Conservation (phyloP, 2,113 vertebrate species). For the Callithrix jacchus region DNA sequence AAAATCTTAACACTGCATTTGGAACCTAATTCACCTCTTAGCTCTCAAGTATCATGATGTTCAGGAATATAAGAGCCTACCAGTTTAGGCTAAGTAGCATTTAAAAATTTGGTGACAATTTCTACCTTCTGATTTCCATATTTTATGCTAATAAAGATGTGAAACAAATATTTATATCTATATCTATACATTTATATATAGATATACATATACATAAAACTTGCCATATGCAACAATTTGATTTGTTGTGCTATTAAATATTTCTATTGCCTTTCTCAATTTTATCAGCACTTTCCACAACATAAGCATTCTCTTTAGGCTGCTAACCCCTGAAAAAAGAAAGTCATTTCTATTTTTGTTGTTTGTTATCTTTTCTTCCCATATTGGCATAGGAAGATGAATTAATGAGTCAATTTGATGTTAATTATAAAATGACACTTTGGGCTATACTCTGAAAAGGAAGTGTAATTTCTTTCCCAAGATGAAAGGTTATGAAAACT, state of each 20-base stretch:
- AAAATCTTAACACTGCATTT: background rate
- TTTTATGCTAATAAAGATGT: constrained; percentile 18
- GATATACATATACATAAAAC: background rate
- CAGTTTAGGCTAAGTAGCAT: background rate
- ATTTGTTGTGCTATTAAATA: background rate
- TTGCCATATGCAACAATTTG: constrained; percentile 7
- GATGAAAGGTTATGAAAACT: background rate
- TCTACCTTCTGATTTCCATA: constrained; percentile 1
- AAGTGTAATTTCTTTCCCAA: background rate
- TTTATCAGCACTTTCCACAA: background rate
- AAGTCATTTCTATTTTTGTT: background rate
- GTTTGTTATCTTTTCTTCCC: constrained; percentile 27
- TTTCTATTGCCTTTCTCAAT: background rate
- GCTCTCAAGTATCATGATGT: background rate
- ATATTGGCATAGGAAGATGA: background rate
- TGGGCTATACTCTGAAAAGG: background rate
- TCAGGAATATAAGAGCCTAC: constrained; percentile 11
- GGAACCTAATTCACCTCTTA: background rate
- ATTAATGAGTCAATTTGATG: constrained; percentile 7
- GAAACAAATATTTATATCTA: background rate
- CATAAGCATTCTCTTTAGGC: background rate
- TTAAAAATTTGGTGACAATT: background rate
- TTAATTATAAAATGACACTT: constrained; percentile 25
- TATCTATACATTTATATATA: background rate
- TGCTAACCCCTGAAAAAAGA: background rate